Evolutionary conservation across 1,140 invertebrate species (phyloP), one percentile per base, ranked within the genome.

Genomic region (Hestina assimilis): DNA sequence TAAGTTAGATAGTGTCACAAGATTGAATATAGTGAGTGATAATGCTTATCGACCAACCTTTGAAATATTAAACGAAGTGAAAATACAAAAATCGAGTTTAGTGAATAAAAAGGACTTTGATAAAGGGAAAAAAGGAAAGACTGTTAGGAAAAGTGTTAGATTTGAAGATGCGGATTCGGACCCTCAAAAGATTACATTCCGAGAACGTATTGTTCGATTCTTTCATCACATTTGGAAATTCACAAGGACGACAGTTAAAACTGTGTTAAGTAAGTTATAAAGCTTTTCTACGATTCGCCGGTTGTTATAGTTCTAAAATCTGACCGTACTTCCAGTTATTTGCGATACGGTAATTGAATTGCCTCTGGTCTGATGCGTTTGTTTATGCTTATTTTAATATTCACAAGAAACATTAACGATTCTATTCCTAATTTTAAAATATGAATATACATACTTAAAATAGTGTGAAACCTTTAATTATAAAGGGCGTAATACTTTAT

Each of bases 101-200:
- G 67, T 67, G 59, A 72, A 71, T 38, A 56, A 53, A 21, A 80
- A 79, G 69, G 72, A 48, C 51, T 42, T 57, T 38, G 50, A 54
- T 9, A 68, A 61, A 67, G 65, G 29, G 33, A 67, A 66, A 38
- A 73, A 72, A 60, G 63, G 60, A 46, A 69, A 57, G 15, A 19
- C 47, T 46, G 56, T 41, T 29, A 83, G 78, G 74, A 84, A 84
- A 73, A 77, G 67, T 66, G 81, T 84, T 56, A 70, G 73, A 63
- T 84, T 83, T 59, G 69, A 66, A 51, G 75, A 77, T 58, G 43
- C 46, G 24, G 65, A 74, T 29, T 53, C 57, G 46, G 42, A 29
- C 9, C 57, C 62, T 50, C 56, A 63, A 55, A 63, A 62, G 59
- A 57, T 64, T 46, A 54, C 78, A n/a, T 48, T 82, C 31, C 69